These are phyloP conservation scores for Pemphredon lugubris DNA, from an alignment of 2,888 invertebrate genomes.

Conservation along the genomic window DNA sequence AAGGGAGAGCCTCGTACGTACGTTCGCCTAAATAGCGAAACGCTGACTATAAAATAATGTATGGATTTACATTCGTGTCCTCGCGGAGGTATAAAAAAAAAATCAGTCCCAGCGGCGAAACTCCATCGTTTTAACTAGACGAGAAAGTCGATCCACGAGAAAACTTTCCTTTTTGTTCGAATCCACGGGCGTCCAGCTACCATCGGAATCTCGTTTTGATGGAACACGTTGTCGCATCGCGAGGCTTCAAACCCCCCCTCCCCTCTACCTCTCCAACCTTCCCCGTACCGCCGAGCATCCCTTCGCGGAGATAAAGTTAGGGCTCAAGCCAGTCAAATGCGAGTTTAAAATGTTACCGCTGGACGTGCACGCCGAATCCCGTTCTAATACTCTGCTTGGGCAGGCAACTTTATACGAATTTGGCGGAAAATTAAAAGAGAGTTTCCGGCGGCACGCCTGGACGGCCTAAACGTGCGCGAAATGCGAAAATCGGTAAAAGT, in stretches of 20 bases:
- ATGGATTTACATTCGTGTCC: too few species aligned
- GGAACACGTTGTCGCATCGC: constrained; percentile 67
- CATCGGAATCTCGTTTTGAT: constrained; percentile 68
- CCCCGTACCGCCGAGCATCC: too few species aligned
- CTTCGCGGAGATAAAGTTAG: constrained; percentile 74
- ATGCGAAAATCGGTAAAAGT: constrained; percentile 57
- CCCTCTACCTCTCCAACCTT: too few species aligned
- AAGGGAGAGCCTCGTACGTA: too few species aligned
- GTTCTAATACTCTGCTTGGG: constrained; percentile 72
- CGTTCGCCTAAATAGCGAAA: too few species aligned
- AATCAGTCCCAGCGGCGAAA: not conserved
- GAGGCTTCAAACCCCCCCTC: constrained; percentile 63
- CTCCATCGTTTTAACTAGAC: constrained; percentile 5
- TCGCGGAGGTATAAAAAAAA: not conserved
- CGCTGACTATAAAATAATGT: too few species aligned
- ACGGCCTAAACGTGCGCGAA: constrained; percentile 60
- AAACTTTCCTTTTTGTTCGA: constrained; percentile 55
- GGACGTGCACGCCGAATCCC: constrained; percentile 65
- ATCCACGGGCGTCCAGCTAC: constrained; percentile 45
- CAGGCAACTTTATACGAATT: constrained; percentile 77
- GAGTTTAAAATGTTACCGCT: constrained; percentile 78
- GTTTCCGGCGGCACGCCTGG: constrained; percentile 62
- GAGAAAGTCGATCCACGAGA: constrained; percentile 24
- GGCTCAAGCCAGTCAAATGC: constrained; percentile 79
- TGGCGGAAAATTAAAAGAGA: constrained; percentile 75